Conservation (phyloP, 2,113 vertebrate species). For the Centropus unirufus region DNA sequence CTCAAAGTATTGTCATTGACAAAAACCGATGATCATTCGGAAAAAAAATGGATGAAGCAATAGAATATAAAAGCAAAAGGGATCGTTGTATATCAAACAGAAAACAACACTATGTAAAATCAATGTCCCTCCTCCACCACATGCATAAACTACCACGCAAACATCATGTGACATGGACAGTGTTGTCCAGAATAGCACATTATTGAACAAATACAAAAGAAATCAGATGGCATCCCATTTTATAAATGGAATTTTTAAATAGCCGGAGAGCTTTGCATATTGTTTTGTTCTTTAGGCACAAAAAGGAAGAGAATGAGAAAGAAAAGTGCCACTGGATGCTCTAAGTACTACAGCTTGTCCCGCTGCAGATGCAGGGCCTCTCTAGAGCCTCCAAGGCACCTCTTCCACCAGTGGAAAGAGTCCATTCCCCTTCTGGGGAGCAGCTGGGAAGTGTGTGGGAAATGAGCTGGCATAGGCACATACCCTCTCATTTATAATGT, state of each 20-base stretch:
- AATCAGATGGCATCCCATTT: background rate
- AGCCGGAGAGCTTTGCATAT: background rate
- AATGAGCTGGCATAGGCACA: background rate
- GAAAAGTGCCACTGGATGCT: background rate
- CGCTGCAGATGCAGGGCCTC: background rate
- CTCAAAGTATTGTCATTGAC: background rate
- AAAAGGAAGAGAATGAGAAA: background rate
- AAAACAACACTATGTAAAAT: background rate
- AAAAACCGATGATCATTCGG: background rate
- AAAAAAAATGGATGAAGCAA: background rate
- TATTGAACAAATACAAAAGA: background rate
- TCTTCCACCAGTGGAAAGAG: background rate
- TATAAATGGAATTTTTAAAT: background rate
- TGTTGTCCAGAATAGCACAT: background rate
- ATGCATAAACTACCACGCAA: background rate
- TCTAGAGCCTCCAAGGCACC: background rate
- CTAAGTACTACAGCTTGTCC: background rate
- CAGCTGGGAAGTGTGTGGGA: background rate
- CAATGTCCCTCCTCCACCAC: background rate
- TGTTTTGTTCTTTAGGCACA: background rate
- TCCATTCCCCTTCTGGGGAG: background rate
- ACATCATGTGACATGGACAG: background rate
- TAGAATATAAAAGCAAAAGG: background rate
- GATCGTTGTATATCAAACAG: background rate
- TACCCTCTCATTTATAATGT: background rate